These are phyloP conservation scores for Varanus salvator DNA, from an alignment of 2,113 vertebrate species.

Conservation along the genomic window DNA sequence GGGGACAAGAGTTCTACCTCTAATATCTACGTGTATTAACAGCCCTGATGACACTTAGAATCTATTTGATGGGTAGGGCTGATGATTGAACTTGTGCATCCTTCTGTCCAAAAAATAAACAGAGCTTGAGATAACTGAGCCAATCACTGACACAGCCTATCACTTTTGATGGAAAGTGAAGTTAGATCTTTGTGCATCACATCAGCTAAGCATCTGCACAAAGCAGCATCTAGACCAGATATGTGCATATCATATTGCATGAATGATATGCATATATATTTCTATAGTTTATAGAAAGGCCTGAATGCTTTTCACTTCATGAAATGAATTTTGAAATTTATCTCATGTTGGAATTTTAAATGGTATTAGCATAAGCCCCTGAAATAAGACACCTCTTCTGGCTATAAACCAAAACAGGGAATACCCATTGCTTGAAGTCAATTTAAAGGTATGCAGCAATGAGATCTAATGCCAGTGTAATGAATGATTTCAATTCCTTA, in stretches of 20 bases:
- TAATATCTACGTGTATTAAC: background rate
- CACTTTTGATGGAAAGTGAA: no score
- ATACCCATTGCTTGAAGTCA: background rate
- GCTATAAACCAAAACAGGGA: background rate
- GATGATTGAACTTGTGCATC: background rate
- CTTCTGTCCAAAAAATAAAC: background rate
- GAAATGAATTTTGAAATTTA: background rate
- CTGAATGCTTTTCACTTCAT: background rate
- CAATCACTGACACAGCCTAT: background rate
- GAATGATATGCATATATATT: no score
- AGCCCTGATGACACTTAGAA: background rate
- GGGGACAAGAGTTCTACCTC: background rate
- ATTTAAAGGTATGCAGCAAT: background rate
- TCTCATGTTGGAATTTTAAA: no score
- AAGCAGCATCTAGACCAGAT: no score
- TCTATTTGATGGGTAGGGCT: background rate
- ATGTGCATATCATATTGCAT: no score
- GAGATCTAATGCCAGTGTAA: background rate
- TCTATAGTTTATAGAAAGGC: no score
- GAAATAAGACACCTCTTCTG: background rate
- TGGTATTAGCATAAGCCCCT: background rate
- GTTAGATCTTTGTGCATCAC: no score
- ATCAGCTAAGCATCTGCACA: no score
- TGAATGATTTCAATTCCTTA: background rate
- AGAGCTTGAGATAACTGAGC: background rate